Percentiles rank a stretch among this genome's conserved stretches.
Conservation (phyloP, 2,888 invertebrate genomes). For the Drosophila birchii region DNA sequence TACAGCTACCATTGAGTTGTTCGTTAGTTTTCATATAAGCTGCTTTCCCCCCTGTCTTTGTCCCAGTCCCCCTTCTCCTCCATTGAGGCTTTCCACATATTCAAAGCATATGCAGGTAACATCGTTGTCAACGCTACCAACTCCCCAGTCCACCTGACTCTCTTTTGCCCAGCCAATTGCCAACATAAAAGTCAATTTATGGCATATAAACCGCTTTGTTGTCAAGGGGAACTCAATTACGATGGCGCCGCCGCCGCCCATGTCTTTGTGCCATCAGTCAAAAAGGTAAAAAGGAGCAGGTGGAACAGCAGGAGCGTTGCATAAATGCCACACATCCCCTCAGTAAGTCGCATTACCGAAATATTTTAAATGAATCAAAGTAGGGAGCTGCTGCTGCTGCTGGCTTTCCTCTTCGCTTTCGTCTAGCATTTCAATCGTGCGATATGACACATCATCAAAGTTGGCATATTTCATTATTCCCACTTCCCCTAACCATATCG, state of each 20-base stretch:
- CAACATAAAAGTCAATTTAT: slow-evolving; percentile 60
- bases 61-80: neutral
- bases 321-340: slow-evolving; percentile 8
- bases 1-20: slow-evolving; percentile 20
- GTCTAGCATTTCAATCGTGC: slow-evolving; percentile 70
- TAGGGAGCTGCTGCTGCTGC: slow-evolving; percentile 5
- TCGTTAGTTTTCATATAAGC: slow-evolving; percentile 56
- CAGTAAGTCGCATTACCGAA: slow-evolving; percentile 56
- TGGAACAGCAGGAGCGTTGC: slow-evolving; percentile 16
- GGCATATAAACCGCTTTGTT: slow-evolving; percentile 75
- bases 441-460: slow-evolving; percentile 78
- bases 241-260: slow-evolving; percentile 14
- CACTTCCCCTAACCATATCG: slow-evolving; percentile 47
- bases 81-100: slow-evolving; percentile 47
- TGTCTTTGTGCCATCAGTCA: slow-evolving; percentile 16
- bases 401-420: slow-evolving; percentile 5
- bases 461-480: slow-evolving; percentile 75
- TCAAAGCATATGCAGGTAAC: slow-evolving; percentile 53
- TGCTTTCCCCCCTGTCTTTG: slow-evolving; percentile 51
- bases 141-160: neutral
- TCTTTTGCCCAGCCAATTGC: slow-evolving; percentile 13
- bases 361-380: slow-evolving; percentile 72
- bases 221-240: slow-evolving; percentile 62
- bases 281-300: slow-evolving; percentile 4
- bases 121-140: slow-evolving; percentile 32